phyloP scores from a whole-genome alignment of 2,888 invertebrate genomes.

The Pherbina coryleti region DNA sequence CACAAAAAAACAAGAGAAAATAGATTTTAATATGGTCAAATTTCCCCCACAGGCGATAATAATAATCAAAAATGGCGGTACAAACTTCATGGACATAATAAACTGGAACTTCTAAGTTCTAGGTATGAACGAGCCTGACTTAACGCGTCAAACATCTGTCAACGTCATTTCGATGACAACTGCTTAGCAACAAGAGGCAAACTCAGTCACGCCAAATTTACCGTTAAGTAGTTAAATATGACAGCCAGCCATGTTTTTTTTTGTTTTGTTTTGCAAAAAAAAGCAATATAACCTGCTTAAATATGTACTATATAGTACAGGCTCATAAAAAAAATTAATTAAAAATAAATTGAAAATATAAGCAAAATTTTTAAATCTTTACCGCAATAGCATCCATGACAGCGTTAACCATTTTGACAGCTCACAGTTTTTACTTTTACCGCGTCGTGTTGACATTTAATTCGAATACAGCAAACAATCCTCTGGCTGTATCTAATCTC shows the following conservation, averaged over 20 bases:
- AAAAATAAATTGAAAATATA: neutral
- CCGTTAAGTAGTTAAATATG: neutral
- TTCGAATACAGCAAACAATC: constrained; percentile 28
- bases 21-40: too few relatives aligned
- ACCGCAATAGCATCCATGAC: constrained; percentile 70
- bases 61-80: too few relatives aligned
- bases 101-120: too few relatives aligned
- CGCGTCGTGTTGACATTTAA: constrained; percentile 41
- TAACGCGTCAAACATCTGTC: too few relatives aligned
- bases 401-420: constrained; percentile 67
- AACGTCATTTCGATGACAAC: neutral
- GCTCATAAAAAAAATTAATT: neutral
- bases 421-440: constrained; percentile 36
- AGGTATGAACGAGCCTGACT: too few relatives aligned
- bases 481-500: neutral
- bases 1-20: too few relatives aligned
- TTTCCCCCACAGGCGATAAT: too few relatives aligned
- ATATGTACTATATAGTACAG: neutral
- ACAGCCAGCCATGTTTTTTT: neutral
- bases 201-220: neutral
- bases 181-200: neutral
- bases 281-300: too few relatives aligned
- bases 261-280: too few relatives aligned
- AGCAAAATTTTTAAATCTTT: constrained; percentile 49
- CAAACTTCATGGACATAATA: too few relatives aligned